Conservation (phyloP, 2,888 invertebrate genomes). For the Meandrusa payeni region DNA sequence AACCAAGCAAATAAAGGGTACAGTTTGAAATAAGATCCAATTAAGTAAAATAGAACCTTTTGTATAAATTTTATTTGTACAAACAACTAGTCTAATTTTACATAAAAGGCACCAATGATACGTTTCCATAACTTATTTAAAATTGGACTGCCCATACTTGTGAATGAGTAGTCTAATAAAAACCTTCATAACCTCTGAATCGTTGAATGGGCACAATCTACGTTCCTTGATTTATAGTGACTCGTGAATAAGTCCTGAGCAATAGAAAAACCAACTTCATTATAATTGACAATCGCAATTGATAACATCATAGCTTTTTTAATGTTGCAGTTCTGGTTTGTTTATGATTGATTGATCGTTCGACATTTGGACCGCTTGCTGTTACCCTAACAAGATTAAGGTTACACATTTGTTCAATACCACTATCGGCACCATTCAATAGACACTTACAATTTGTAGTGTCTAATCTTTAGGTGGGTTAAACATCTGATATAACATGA, state of each 20-base stretch:
- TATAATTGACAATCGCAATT: constrained; percentile 10
- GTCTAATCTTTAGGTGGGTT: too few species aligned
- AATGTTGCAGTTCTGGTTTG: constrained; percentile 15
- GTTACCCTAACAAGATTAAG: constrained; percentile 23
- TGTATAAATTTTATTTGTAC: background rate
- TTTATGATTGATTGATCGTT: constrained; percentile 25
- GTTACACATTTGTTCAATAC: constrained; percentile 14
- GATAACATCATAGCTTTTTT: constrained; percentile 14
- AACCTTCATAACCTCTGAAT: too few species aligned
- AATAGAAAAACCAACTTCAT: constrained; percentile 9
- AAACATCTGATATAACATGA: too few species aligned
- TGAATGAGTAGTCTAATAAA: constrained; percentile 8
- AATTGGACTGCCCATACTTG: too few species aligned
- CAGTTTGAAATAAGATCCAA: too few species aligned
- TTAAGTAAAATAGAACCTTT: background rate
- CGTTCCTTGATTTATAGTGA: constrained; percentile 7
- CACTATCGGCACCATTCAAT: constrained; percentile 18
- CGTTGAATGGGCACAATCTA: too few species aligned
- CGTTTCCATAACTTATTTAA: too few species aligned
- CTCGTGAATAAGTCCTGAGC: background rate
- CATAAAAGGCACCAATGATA: constrained; percentile 12
- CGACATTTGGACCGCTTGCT: constrained; percentile 21
- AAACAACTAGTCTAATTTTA: background rate
- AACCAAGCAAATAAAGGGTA: too few species aligned
- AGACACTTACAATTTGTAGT: background rate